Base-by-base conservation (phyloP, 2,113 vertebrate genomes). In the Regulus satrapa region DNA sequence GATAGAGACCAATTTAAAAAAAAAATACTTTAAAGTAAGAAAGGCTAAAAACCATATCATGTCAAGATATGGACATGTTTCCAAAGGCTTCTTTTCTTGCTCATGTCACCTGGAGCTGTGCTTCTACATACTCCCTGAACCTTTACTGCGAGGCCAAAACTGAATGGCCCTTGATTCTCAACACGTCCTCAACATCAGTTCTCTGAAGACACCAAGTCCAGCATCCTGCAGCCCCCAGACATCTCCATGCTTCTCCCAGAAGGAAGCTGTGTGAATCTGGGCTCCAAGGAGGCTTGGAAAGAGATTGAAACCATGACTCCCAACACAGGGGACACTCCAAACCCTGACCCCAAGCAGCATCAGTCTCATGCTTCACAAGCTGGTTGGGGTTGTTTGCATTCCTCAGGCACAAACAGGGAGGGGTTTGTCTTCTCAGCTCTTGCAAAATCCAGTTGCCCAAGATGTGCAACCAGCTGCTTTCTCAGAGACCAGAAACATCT, bases 371-470 rank as follows among this genome's bases (percentile, higher is more conserved):
- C 41, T 17, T 29, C 3, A 25, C 82, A 41, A 20, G 67, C 40
- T 38, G 48, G 41, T 54, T 2, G 2, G 75, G 58, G 85, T 55
- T 41, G 75, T 75, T 66, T 25, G 67, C 43, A 16, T 71, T 93
- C 92, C 32, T 85, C 67, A 49, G 19, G 49, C n/a, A 69, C 54
- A n/a, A 5, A 19, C 29, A 66, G 63, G 64, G 46, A 93, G 82
- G 9, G 85, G 88, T 54, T 62, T 41, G 20, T 69, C 92, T 54
- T 54, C 43, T 34, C 23, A 43, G 62, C 45, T 32, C 85, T 95
- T 96, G 63, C 75, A 85, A 94, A 96, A 96, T 46, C 54, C 46
- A 34, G 0, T 88, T 90, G 66, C 32, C 14, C 75, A 90, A 62
- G 62, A 49, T 19, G 12, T 2, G 28, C 1, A 21, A 85, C 4